These are phyloP conservation scores for Leptodactylus fuscus DNA, from an alignment of 2,113 vertebrate genomes.

Conservation along the genomic window DNA sequence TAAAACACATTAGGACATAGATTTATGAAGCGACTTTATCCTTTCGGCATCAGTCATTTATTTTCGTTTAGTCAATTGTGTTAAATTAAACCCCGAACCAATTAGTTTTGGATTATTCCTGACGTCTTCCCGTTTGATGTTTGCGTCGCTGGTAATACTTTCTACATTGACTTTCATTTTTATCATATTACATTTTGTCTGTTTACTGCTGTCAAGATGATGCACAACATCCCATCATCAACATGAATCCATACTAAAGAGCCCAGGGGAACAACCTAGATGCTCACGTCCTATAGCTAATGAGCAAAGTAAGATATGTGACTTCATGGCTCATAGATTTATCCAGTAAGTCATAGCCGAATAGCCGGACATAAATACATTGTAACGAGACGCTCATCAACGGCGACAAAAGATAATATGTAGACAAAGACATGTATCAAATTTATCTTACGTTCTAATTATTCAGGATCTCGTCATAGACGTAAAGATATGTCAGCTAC, in stretches of 20 bases:
- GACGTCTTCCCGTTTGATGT: not conserved
- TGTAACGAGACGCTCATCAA: slow-evolving; percentile 2
- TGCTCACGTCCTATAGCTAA: slow-evolving; percentile 40
- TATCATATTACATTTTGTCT: slow-evolving; percentile 11
- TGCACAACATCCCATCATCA: not conserved
- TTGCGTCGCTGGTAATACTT: not conserved
- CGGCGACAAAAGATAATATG: not conserved
- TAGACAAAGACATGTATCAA: not conserved
- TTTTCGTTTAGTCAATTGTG: not conserved
- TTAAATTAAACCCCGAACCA: not conserved
- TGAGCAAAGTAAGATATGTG: slow-evolving; percentile 31
- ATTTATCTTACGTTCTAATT: not conserved
- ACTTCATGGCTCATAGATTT: slow-evolving; percentile 14
- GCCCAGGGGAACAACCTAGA: slow-evolving; percentile 24
- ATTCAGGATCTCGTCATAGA: not conserved
- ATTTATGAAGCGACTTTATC: too few relatives aligned
- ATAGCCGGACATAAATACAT: not conserved
- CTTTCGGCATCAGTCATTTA: not conserved
- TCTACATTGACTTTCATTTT: not conserved
- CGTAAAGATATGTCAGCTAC: not conserved
- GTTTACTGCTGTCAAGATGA: slow-evolving; percentile 28
- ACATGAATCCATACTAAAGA: slow-evolving; percentile 10
- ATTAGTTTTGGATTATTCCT: not conserved
- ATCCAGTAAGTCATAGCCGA: not conserved
- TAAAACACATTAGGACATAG: not conserved